Evolutionary conservation across 2,888 invertebrate species (phyloP), one percentile per base, ranked within the genome.

Genomic region (Polietes domitor): DNA sequence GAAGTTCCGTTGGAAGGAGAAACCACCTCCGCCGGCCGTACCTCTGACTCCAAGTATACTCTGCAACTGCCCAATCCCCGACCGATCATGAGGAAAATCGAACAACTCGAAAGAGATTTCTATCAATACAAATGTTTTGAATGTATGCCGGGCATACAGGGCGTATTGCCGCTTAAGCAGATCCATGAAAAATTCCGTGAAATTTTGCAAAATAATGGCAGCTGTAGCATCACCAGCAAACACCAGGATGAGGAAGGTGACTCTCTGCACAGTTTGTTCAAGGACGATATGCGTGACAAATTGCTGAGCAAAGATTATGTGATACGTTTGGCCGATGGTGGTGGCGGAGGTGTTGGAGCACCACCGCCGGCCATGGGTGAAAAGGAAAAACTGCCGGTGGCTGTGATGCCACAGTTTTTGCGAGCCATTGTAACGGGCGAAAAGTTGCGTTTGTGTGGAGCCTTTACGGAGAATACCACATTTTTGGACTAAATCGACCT

Each of bases 381-480:
- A 9, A 68, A 70, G 15, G 81, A 78, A 2, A 78, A 53, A 12
- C 21, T 6, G 17, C 43, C 17, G 3, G 28, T n/a, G 15, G 12
- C 70, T 24, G 77, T 91, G 87, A 88, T 91, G 2, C 92, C 92
- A 0, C 92, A 92, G 81, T 92, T 92, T 77, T 86, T 92, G 81
- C 88, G 95, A 86, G 96, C 95, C 15, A 94, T 95, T 85, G 91
- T 97, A 15, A 94, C 94, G 53, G 94, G 95, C 71, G 94, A 95
- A 85, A 89, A 89, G 10, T 94, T 96, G 88, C 93, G 96, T 85
- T 91, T 97, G 65, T 95, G 95, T 77, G 96, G 96, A 4, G 96
- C 96, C n/a, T 97, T 97, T 89, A 94, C 96, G 0, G 94, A 95
- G 87, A 96, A 96, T 89, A 95, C 95, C 0, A 94, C 94, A 70